Base-by-base conservation (phyloP, 2,888 invertebrate genomes). In the Nephrotoma guestfalica region DNA sequence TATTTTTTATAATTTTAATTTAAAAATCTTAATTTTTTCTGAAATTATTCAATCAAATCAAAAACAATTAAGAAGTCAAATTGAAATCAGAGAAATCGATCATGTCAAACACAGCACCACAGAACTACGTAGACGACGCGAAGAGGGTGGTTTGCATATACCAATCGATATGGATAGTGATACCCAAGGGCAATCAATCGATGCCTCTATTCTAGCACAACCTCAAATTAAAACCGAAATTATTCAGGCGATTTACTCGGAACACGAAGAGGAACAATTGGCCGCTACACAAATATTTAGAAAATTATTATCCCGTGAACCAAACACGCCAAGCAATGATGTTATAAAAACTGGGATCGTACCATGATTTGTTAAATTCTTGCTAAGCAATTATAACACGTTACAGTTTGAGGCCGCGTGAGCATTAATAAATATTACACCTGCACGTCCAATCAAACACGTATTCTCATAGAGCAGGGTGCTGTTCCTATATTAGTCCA, bases 351-450 rank as follows among this genome's bases (percentile, higher is more conserved):
- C 97, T 87, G 98, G 98, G 89, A 97, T 99, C 90, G 97, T 99
- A 88, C 98, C 98, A 51, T 94, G 95, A 92, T 98, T 99, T 93
- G 98, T 99, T 43, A 96, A 96, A 91, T 98, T 98, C 92, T 93
- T 99, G 88, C 95, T 95, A 92, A 94, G 95, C 90, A 93, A 93
- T 88, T 97, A 97, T 92, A 96, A 95, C 89, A 96, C 97, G 57
- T 92, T 98, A 89, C 98, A 97, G 94, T 99, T 99, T 92, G 99
- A 99, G 93, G 98, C 99, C 86, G 99, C 99, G 86, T 99, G 99
- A 99, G 98, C 99, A 3, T 92, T 99, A 89, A 99, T 99, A 88
- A 99, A 99, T 92, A 98, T 99, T 90, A 99, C 99, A 1, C 98
- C 98, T 0, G 99, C 30, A 98, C 98, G 1, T 98, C 98, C 15